Evolutionary conservation across 2,797 vertebrate species (phyloP), one percentile per base, ranked within the genome.

Genomic region (Scarus forsteni): DNA sequence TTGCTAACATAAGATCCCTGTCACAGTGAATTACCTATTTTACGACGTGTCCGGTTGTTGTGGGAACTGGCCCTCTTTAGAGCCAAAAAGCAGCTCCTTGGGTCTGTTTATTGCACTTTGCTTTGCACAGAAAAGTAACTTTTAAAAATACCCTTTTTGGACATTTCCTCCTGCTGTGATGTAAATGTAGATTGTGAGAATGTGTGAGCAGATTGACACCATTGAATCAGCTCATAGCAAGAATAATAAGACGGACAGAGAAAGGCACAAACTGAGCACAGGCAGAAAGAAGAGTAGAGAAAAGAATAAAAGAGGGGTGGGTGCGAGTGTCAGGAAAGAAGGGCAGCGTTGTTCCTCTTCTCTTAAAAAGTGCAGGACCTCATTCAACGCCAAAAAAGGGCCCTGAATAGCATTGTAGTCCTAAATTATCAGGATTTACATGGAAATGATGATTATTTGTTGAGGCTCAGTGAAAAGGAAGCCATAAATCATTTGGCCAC

Each of bases 391-490:
- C 65, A 62, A 40, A 38, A 67, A 60, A 69, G 75, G 80, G 73
- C 54, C 55, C 62, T 77, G 77, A 88, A 85, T 76, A 86, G 71
- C 76, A 57, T 70, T n/a, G 40, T 49, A 34, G 77, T 70, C 83
- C 82, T 92, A 93, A 92, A 93, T 94, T 68, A 90, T 86, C 85
- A 77, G 89, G 89, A 92, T 94, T 93, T 89, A 92, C 80, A 92
- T 92, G 85, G 89, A 91, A 91, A 92, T 87, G 83, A 90, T 89
- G 78, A 87, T 87, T 83, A 80, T 92, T 91, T 92, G 90, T 90
- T 87, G 75, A 84, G 60, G 69, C 55, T 60, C 64, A 54, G 50
- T 92, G 86, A 92, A 93, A 85, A 62, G 85, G 77, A 82, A 65
- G 69, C 70, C 52, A 64, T 90, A 88, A 88, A 88, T 93, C 88